A percentile compares a stretch with the other conserved stretches of the same genome.
phyloP scores from a whole-genome alignment of 2,797 vertebrate species.

The Notolabrus celidotus region DNA sequence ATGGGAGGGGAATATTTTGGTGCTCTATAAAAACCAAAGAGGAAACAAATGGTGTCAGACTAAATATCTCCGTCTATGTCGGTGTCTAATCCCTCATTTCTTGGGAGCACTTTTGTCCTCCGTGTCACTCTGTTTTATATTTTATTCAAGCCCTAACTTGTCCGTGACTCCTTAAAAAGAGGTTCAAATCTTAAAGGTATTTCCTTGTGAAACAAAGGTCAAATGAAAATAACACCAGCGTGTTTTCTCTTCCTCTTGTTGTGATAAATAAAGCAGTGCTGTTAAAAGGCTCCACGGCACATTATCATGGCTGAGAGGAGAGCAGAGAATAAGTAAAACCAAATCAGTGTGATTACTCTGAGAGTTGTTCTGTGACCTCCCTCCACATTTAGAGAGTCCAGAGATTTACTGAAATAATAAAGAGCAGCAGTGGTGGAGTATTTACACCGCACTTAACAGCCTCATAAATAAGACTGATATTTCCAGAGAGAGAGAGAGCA shows the following conservation, averaged over 20 bases:
- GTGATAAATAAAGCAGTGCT: not conserved
- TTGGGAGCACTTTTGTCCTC: no score
- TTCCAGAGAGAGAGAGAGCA: constrained; percentile 3
- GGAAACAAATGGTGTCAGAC: no score
- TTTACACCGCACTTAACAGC: constrained; percentile 27
- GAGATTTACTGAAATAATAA: constrained; percentile 31
- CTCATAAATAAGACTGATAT: constrained; percentile 24
- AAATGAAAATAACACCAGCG: not conserved
- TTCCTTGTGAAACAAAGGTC: not conserved
- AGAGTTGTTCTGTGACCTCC: no score
- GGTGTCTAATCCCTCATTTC: no score
- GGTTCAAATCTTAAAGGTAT: not conserved
- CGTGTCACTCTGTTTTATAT: not conserved
- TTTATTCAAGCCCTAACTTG: not conserved
- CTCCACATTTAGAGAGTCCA: not conserved
- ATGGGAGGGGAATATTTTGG: no score
- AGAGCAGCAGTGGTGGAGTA: constrained; percentile 11
- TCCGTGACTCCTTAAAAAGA: not conserved
- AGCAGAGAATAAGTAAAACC: not conserved
- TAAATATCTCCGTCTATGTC: no score
- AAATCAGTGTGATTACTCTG: not conserved
- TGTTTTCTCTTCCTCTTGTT: no score
- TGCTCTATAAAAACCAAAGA: no score
- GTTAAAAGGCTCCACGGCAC: no score
- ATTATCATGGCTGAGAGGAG: not conserved